phyloP scores from a whole-genome alignment of 1,140 invertebrate genomes.

The Cyphomyrmex costatus region DNA sequence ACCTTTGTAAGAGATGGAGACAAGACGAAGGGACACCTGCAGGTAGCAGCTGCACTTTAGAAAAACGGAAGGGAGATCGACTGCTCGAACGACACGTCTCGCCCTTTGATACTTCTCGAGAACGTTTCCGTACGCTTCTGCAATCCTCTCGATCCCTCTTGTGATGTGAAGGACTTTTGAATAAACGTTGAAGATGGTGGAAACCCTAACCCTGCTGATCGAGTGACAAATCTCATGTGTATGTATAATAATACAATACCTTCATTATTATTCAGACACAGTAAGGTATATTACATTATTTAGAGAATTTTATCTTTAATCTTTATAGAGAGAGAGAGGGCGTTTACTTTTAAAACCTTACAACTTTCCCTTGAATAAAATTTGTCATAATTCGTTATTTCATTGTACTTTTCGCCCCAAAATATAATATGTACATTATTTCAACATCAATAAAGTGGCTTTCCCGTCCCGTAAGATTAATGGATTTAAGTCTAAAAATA shows the following conservation, averaged over 20 bases:
- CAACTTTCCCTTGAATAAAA: too few relatives aligned
- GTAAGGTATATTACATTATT: background rate
- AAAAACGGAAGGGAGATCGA: constrained; percentile 54
- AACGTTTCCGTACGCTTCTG: constrained; percentile 25
- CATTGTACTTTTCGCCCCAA: too few relatives aligned
- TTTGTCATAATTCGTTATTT: too few relatives aligned
- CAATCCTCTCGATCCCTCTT: constrained; percentile 51
- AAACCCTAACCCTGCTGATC: constrained; percentile 35
- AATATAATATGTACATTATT: too few relatives aligned
- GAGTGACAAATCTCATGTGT: constrained; percentile 23
- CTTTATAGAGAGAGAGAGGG: too few relatives aligned
- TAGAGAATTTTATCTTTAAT: too few relatives aligned
- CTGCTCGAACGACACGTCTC: constrained; percentile 54
- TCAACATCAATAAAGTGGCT: too few relatives aligned
- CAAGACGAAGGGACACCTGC: constrained; percentile 30
- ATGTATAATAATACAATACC: constrained; percentile 17
- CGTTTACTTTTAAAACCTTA: too few relatives aligned
- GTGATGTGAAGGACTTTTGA: constrained; percentile 19
- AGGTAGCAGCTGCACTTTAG: constrained; percentile 40
- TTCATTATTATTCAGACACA: background rate
- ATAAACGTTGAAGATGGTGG: constrained; percentile 39
- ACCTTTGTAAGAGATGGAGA: constrained; percentile 30
- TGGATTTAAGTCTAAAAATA: background rate
- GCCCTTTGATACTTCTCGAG: constrained; percentile 57
- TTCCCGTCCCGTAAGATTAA: too few relatives aligned